These are phyloP conservation scores for Penaeus vannamei DNA, from an alignment of 1,140 invertebrate genomes.

Conservation along the genomic window DNA sequence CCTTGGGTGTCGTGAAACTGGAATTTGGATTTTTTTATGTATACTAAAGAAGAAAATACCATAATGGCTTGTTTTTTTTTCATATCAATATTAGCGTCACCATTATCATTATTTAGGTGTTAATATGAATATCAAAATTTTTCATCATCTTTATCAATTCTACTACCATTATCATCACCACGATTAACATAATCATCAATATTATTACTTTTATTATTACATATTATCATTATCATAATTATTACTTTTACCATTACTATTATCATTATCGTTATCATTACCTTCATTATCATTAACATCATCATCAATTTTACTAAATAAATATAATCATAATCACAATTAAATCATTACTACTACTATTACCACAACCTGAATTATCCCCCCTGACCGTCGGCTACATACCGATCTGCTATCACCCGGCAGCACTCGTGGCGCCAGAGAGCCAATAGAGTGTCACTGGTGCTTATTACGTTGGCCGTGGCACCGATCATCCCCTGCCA, in stretches of 20 bases:
- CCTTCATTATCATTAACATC: neutral
- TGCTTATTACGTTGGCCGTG: constrained; percentile 87
- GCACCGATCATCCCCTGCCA: constrained; percentile 98
- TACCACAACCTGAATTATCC: neutral
- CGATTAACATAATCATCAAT: neutral
- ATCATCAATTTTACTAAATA: neutral
- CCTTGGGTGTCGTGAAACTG: constrained; percentile 81
- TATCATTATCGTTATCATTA: neutral
- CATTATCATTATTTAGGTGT: no score
- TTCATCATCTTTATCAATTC: no score
- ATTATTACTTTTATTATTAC: neutral
- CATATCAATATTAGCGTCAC: neutral
- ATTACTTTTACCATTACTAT: neutral
- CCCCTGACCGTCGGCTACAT: constrained; percentile 69
- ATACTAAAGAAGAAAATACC: neutral
- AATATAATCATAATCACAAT: neutral
- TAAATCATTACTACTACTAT: neutral
- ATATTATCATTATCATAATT: neutral
- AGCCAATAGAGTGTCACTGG: constrained; percentile 84
- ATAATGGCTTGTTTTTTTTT: neutral
- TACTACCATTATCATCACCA: no score
- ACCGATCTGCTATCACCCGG: constrained; percentile 91
- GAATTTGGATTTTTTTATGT: no score
- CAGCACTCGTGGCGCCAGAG: constrained; percentile 96
- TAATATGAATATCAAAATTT: no score